Base-by-base conservation (phyloP, 2,888 invertebrate species). In the Campaea margaritaria region DNA sequence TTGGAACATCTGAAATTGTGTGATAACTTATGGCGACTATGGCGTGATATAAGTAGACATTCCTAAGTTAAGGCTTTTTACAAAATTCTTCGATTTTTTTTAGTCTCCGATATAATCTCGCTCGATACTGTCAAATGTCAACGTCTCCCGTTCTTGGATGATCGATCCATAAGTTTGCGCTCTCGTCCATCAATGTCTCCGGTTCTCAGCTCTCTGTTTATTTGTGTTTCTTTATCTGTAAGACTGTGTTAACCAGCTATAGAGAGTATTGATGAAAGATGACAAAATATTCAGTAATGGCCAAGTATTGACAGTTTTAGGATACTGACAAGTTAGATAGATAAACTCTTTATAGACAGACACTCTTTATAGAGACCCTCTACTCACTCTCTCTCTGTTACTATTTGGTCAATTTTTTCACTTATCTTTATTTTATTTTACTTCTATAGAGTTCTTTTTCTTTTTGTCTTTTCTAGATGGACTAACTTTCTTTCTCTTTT, bases 281-380 rank as follows among this genome's bases (percentile, higher is more conserved):
- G 81, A 79, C 85, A 80, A 87, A 86, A 83, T 75, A 72, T 72
- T 72, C 73, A 75, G 81, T 80, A 78, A 72, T 70, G 77, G 71
- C 61, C 59, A 52, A 74, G 68, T 83, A 69, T 80, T 9, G 31
- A 31, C 7, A 31, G 31, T 10, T 31, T 31, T n/a, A n/a, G n/a
- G n/a, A 9, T 31, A 31, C 31, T 9, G 31, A 9, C 31, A 63
- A 67, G 53, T 28, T n/a, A n/a, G n/a, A n/a, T n/a, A n/a, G n/a
- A n/a, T n/a, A n/a, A n/a, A n/a, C n/a, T n/a, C n/a, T n/a, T n/a
- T n/a, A n/a, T n/a, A n/a, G n/a, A n/a, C n/a, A n/a, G n/a, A n/a
- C n/a, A n/a, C n/a, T n/a, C n/a, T n/a, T n/a, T n/a, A n/a, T n/a
- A n/a, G n/a, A n/a, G n/a, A n/a, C n/a, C n/a, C n/a, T n/a, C n/a